Conservation (phyloP, 2,797 vertebrate genomes). For the Miichthys miiuy region DNA sequence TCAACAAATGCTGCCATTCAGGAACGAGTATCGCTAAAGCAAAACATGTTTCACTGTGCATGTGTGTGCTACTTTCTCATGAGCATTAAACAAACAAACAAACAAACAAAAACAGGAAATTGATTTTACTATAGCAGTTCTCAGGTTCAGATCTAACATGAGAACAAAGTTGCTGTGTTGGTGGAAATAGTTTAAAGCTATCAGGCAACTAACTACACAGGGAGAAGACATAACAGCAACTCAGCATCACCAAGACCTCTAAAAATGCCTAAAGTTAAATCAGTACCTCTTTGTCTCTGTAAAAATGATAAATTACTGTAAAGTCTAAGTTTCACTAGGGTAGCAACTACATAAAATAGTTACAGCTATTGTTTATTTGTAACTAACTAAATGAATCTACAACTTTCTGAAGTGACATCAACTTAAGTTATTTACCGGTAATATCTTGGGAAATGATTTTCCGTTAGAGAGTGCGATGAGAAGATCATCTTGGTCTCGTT, state of each 20-base stretch:
- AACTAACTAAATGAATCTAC: not conserved
- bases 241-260: not conserved
- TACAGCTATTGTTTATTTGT: not conserved
- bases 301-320: not conserved
- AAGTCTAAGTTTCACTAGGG: too few relatives aligned
- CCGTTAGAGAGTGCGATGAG: not conserved
- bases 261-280: not conserved
- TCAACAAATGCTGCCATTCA: slow-evolving; percentile 77
- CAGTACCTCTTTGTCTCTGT: not conserved
- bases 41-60: slow-evolving; percentile 32
- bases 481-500: not conserved
- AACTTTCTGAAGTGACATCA: not conserved
- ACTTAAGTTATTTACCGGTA: not conserved
- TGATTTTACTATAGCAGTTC: not conserved
- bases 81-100: too few relatives aligned
- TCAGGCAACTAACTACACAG: not conserved
- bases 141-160: not conserved
- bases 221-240: not conserved
- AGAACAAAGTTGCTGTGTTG: not conserved
- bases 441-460: not conserved
- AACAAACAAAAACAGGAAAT: too few relatives aligned
- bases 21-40: slow-evolving; percentile 30
- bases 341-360: not conserved
- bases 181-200: too few relatives aligned
- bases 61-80: slow-evolving; percentile 23